phyloP scores from a whole-genome alignment of 2,113 vertebrate species.

The Podarcis muralis region DNA sequence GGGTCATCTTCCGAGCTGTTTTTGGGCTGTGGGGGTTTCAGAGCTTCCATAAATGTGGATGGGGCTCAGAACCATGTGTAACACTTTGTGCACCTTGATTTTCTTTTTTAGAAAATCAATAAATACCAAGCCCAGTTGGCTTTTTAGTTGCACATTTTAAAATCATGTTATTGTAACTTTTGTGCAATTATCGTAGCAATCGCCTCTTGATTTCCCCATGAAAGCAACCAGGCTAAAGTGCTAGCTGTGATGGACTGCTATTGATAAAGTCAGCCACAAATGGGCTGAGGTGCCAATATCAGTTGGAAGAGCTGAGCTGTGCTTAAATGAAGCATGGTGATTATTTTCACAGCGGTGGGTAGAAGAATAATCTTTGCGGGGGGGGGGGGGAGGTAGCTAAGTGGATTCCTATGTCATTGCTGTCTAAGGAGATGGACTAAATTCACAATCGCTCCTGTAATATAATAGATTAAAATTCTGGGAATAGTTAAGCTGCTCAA shows the following conservation, averaged over 20 bases:
- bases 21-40: too few relatives aligned
- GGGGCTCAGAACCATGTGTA: too few relatives aligned
- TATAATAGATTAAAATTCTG: slow-evolving; percentile 5
- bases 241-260: slow-evolving; percentile 9
- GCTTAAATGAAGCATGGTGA: slow-evolving; percentile 40
- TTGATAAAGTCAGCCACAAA: slow-evolving; percentile 21
- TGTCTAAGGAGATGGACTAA: slow-evolving; percentile 16
- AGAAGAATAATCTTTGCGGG: slow-evolving; percentile 42
- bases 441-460: slow-evolving; percentile 16
- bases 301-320: slow-evolving; percentile 5
- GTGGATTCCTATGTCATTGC: slow-evolving; percentile 48
- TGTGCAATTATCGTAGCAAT: not conserved
- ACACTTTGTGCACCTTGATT: too few relatives aligned
- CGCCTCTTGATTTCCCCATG: not conserved
- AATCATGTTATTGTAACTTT: slow-evolving; percentile 21
- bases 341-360: slow-evolving; percentile 63
- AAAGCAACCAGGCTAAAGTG: slow-evolving; percentile 7
- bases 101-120: not conserved
- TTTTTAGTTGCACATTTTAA: not conserved
- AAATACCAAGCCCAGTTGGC: not conserved
- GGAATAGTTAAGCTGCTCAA: slow-evolving; percentile 9
- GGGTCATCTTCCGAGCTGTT: too few relatives aligned
- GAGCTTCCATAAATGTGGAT: too few relatives aligned
- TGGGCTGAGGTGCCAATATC: slow-evolving; percentile 21
- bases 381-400: slow-evolving; percentile 18